Percentiles rank a stretch among this genome's conserved stretches.
phyloP scores from a whole-genome alignment of 2,888 invertebrate species.

The Leptopterna dolabrata region DNA sequence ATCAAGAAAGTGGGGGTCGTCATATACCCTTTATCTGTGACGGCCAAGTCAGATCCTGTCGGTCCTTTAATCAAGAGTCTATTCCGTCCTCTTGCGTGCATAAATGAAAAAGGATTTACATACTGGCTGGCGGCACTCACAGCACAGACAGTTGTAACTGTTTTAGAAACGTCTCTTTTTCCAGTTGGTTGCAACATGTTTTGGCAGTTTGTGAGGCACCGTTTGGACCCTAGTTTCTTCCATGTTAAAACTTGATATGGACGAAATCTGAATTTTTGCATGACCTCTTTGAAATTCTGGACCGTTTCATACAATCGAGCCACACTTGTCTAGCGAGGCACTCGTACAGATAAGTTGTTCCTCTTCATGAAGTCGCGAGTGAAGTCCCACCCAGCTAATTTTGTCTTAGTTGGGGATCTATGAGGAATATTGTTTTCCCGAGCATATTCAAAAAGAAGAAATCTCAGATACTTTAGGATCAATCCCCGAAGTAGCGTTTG shows the following conservation, averaged over 20 bases:
- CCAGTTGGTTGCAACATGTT: constrained; percentile 56
- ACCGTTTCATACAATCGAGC: too few species aligned
- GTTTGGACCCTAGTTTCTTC: constrained; percentile 60
- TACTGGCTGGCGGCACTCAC: constrained; percentile 48
- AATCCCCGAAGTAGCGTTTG: constrained; percentile 10
- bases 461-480: not conserved
- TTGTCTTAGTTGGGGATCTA: not conserved
- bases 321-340: too few species aligned
- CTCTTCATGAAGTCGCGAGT: too few species aligned
- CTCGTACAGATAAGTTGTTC: too few species aligned
- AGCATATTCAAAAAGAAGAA: too few species aligned
- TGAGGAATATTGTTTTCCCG: too few species aligned
- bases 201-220: constrained; percentile 57
- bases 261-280: too few species aligned
- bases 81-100: constrained; percentile 55
- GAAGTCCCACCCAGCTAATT: too few species aligned
- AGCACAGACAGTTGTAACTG: constrained; percentile 56
- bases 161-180: constrained; percentile 56
- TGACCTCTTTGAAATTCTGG: too few species aligned
- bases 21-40: too few species aligned
- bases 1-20: too few species aligned
- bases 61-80: constrained; percentile 40
- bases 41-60: constrained; percentile 53
- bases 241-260: constrained; percentile 47
- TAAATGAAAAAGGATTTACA: constrained; percentile 58